Evolutionary conservation across 2,888 invertebrate genomes (phyloP).

Genomic region (Eurytoma californica): DNA sequence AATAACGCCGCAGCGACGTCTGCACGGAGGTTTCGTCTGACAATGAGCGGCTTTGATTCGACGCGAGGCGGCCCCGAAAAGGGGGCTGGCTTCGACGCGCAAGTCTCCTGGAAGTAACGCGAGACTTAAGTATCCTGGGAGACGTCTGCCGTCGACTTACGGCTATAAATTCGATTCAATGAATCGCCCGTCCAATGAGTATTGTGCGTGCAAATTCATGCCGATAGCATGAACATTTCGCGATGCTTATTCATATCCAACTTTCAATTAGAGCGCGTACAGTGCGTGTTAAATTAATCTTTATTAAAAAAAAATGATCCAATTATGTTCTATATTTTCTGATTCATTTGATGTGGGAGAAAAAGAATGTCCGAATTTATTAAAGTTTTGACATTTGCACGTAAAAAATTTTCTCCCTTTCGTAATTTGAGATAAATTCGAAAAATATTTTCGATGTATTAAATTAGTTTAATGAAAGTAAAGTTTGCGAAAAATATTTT

Average conservation of each 20-base stretch:
- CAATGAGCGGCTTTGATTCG: constrained; percentile 56
- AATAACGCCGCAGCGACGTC: background rate
- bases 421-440: background rate
- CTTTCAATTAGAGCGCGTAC: too few species aligned
- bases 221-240: background rate
- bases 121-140: constrained; percentile 40
- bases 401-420: too few species aligned
- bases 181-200: constrained; percentile 23
- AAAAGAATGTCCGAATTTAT: too few species aligned
- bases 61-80: constrained; percentile 40
- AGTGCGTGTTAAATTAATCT: too few species aligned
- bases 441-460: too few species aligned
- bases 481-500: too few species aligned
- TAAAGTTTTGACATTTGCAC: too few species aligned
- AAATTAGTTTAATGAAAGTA: too few species aligned
- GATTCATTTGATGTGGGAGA: too few species aligned
- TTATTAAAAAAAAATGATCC: too few species aligned
- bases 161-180: constrained; percentile 48
- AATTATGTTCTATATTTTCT: too few species aligned
- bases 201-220: background rate
- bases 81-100: constrained; percentile 2
- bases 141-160: constrained; percentile 16
- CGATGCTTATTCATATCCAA: background rate
- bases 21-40: constrained; percentile 52
- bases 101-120: constrained; percentile 44